These are phyloP conservation scores for Noctilio leporinus DNA, from an alignment of 2,113 vertebrate species.

Conservation along the genomic window DNA sequence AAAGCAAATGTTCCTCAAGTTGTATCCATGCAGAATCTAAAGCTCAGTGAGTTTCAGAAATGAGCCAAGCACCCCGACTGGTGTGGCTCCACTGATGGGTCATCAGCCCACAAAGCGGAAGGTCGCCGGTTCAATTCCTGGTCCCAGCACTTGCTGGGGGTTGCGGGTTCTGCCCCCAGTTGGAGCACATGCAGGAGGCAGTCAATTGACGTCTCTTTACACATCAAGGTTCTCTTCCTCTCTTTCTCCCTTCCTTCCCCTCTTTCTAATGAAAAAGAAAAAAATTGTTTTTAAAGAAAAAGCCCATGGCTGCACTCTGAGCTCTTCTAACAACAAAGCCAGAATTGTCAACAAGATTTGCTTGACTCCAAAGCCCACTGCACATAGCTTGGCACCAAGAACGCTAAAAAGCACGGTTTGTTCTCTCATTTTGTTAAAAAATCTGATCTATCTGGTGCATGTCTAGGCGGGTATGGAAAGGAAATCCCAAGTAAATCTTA, in stretches of 20 bases:
- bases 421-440: background rate
- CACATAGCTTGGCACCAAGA: background rate
- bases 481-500: background rate
- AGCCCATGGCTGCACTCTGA: background rate
- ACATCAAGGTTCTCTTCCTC: no score
- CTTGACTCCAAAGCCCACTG: background rate
- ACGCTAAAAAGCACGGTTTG: background rate
- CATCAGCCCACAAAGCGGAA: no score
- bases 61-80: background rate
- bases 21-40: background rate
- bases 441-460: background rate
- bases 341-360: background rate
- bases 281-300: no score
- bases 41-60: background rate
- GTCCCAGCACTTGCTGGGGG: no score
- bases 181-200: no score
- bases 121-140: no score
- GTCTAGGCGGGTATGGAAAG: background rate
- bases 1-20: background rate
- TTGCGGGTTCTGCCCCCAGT: no score
- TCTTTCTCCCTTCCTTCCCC: no score
- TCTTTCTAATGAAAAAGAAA: no score
- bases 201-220: no score
- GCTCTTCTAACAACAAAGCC: background rate
- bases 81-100: no score